A percentile compares a stretch with the other conserved stretches of the same genome.
These are phyloP conservation scores for Chesias legatella DNA, from an alignment of 2,888 invertebrate species.

Conservation along the genomic window DNA sequence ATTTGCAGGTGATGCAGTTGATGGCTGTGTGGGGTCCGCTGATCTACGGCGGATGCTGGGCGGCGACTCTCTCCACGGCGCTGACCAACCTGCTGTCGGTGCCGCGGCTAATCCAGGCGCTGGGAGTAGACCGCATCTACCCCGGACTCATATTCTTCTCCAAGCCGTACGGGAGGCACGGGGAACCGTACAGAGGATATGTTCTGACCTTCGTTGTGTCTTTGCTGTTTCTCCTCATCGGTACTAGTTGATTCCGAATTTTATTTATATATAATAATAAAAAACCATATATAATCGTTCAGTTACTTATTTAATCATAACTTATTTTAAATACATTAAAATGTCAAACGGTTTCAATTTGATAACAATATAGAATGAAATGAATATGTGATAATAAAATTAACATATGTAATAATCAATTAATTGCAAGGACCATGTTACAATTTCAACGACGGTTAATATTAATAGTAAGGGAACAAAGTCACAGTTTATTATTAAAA, in stretches of 20 bases:
- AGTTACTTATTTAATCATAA: no score
- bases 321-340: no score
- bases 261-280: no score
- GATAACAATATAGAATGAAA: no score
- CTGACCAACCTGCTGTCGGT: conserved; percentile 96
- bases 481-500: no score
- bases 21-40: conserved; percentile 94
- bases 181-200: conserved; percentile 94
- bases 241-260: conserved; percentile 70
- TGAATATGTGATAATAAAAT: no score
- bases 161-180: conserved; percentile 90
- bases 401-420: no score
- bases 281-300: no score
- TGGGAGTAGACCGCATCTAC: conserved; percentile 96
- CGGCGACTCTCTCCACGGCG: conserved; percentile 97
- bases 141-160: conserved; percentile 95
- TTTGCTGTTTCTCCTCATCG: conserved; percentile 91
- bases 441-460: no score
- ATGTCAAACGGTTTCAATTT: no score
- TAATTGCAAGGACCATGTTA: no score
- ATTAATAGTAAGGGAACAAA: no score
- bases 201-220: conserved; percentile 95
- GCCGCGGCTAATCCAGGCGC: conserved; percentile 91
- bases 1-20: conserved; percentile 87
- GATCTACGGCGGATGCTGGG: conserved; percentile 97